Conservation (phyloP, 2,888 invertebrate genomes). For the Melanchra persicariae region DNA sequence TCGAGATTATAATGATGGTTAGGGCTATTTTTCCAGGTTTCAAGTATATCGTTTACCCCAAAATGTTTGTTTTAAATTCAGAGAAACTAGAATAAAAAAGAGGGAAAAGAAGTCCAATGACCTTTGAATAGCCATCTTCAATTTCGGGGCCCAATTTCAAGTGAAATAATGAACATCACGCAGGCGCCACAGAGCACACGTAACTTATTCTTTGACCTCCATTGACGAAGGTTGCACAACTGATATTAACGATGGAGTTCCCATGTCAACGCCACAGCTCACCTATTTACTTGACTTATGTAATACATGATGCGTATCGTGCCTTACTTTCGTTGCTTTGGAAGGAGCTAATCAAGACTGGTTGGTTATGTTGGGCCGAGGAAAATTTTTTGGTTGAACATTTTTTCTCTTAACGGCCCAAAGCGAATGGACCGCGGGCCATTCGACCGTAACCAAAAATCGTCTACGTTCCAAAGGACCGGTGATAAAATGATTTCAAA, state of each 20-base stretch:
- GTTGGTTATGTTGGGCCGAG: neutral
- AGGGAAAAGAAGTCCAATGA: neutral
- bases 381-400: neutral
- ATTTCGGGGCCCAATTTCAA: conserved; percentile 43
- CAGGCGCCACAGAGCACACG: conserved; percentile 69
- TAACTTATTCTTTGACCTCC: conserved; percentile 81
- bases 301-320: conserved; percentile 53
- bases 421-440: no score
- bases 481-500: no score
- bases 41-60: neutral
- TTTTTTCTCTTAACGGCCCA: neutral
- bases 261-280: conserved; percentile 72
- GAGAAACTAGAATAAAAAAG: neutral
- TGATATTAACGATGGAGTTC: conserved; percentile 71
- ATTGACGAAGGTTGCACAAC: conserved; percentile 73
- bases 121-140: neutral
- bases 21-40: neutral
- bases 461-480: no score
- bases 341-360: conserved; percentile 35
- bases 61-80: neutral
- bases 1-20: neutral
- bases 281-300: conserved; percentile 66
- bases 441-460: no score
- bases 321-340: conserved; percentile 31
- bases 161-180: conserved; percentile 57